A percentile compares a stretch with the other conserved stretches of the same genome.
Conservation (phyloP, 2,888 invertebrate genomes). For the Phytoseiulus persimilis region DNA sequence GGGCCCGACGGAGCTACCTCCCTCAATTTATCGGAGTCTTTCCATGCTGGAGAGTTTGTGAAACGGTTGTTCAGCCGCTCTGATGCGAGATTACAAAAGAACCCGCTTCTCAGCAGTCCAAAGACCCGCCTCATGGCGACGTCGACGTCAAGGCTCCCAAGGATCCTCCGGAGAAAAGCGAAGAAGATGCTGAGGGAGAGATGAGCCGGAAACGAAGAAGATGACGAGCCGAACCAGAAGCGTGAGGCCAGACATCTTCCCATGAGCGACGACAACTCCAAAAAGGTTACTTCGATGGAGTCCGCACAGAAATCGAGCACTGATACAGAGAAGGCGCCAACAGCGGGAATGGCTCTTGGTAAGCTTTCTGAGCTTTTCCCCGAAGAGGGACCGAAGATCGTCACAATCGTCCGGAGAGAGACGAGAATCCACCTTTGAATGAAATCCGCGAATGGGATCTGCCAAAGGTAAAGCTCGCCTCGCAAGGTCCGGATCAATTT, state of each 20-base stretch:
- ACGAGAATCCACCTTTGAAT: not conserved
- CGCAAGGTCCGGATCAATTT: too few species aligned
- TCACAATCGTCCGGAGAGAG: not conserved
- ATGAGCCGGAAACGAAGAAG: not conserved
- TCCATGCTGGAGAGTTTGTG: too few species aligned
- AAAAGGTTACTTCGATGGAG: not conserved
- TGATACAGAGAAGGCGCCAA: not conserved
- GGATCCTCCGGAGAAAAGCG: not conserved
- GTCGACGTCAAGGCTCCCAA: not conserved
- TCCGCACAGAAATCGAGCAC: not conserved
- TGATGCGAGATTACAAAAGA: too few species aligned
- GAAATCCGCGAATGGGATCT: slow-evolving; percentile 36
- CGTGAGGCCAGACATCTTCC: slow-evolving; percentile 21
- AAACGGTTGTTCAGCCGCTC: too few species aligned
- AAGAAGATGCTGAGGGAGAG: not conserved
- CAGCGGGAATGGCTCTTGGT: slow-evolving; percentile 24
- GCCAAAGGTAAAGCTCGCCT: too few species aligned
- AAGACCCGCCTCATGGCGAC: not conserved
- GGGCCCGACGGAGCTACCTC: too few species aligned
- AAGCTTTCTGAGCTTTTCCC: not conserved
- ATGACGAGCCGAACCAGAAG: not conserved
- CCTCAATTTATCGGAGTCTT: too few species aligned
- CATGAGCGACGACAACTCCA: not conserved
- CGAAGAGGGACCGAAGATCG: not conserved
- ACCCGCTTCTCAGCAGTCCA: too few species aligned